Conservation (phyloP, 2,888 invertebrate genomes). For the Miltochrista miniata region DNA sequence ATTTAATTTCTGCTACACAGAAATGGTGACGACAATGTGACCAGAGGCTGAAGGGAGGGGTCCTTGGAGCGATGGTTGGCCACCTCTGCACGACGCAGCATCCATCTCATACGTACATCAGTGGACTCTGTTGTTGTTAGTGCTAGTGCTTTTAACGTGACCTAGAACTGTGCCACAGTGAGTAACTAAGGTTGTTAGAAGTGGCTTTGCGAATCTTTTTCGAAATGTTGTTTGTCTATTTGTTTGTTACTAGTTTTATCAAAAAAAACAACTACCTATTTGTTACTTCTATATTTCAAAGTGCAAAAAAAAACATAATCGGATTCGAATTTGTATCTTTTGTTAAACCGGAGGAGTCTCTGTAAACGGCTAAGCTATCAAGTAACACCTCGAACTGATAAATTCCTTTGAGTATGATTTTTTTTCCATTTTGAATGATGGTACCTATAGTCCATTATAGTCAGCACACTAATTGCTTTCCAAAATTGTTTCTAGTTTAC, state of each 20-base stretch:
- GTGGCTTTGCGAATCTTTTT: conserved; percentile 15
- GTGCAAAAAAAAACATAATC: no score
- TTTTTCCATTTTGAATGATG: no score
- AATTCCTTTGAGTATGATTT: no score
- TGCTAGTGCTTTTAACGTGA: conserved; percentile 49
- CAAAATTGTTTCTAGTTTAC: no score
- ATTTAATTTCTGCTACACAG: conserved; percentile 37
- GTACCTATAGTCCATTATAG: no score
- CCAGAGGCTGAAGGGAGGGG: conserved; percentile 63
- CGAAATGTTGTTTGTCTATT: conserved; percentile 7
- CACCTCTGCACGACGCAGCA: conserved; percentile 46
- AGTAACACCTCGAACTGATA: no score
- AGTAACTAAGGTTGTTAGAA: conserved; percentile 29
- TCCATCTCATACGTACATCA: conserved; percentile 7
- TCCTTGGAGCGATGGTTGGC: conserved; percentile 70
- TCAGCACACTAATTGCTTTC: no score
- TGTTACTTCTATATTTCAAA: no score
- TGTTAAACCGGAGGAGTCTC: no score
- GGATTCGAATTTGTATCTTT: no score
- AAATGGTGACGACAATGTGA: conserved; percentile 78
- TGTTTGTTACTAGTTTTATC: conserved; percentile 2
- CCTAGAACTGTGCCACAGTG: conserved; percentile 27
- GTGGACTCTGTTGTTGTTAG: conserved; percentile 25
- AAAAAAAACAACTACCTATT: not conserved
- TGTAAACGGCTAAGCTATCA: no score